These are phyloP conservation scores for Arbacia lixula DNA, from an alignment of 53 echinoderm and acorn worm genomes.

Conservation along the genomic window DNA sequence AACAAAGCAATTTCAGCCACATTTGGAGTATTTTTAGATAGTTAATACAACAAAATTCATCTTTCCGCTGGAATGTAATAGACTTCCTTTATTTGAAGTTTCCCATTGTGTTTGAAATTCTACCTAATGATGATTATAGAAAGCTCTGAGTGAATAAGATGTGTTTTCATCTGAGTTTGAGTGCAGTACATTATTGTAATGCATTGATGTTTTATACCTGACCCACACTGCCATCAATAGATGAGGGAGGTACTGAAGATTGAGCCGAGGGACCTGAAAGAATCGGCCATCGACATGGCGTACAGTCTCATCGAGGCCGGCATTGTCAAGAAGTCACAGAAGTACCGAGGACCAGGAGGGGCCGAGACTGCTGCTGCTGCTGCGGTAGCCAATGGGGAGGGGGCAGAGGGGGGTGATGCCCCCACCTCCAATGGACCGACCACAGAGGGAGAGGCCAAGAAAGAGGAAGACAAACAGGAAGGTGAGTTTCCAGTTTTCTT, in stretches of 20 bases:
- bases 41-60: too few species aligned
- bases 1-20: too few species aligned
- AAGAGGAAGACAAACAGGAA: constrained; percentile 43
- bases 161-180: too few species aligned
- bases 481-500: background rate
- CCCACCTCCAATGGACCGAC: constrained; percentile 49
- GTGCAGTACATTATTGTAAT: too few species aligned
- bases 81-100: too few species aligned
- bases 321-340: constrained; percentile 81
- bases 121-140: too few species aligned
- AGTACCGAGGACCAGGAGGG: constrained; percentile 81
- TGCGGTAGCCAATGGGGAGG: constrained; percentile 35
- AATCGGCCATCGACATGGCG: constrained; percentile 89
- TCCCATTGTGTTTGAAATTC: too few species aligned
- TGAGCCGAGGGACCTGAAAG: constrained; percentile 84
- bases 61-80: too few species aligned
- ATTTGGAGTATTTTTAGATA: too few species aligned
- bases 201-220: too few species aligned
- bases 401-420: constrained; percentile 1
- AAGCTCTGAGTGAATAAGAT: too few species aligned
- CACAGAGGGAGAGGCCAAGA: constrained; percentile 19
- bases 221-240: too few species aligned
- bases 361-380: constrained; percentile 31
- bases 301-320: constrained; percentile 89
- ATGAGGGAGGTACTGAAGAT: constrained; percentile 95